Percentiles rank a stretch among this genome's conserved stretches.
phyloP scores from a whole-genome alignment of 2,797 vertebrate species.

The Dipus sagitta region DNA sequence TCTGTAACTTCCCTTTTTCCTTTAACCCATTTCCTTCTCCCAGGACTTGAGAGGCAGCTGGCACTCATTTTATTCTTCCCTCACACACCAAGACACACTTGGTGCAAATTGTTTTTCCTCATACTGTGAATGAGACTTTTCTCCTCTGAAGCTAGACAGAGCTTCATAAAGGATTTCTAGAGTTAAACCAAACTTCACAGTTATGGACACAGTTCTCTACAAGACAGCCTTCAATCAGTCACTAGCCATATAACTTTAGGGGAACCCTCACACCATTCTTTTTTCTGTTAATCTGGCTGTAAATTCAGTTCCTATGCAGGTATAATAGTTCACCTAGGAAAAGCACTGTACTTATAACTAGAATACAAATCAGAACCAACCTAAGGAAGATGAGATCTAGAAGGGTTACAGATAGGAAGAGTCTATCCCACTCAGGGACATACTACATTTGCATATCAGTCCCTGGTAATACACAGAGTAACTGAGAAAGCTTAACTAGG shows the following conservation, averaged over 20 bases:
- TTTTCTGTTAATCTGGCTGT: neutral
- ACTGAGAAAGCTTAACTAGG: neutral
- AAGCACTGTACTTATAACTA: neutral
- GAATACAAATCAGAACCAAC: neutral
- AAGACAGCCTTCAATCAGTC: neutral
- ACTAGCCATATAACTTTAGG: neutral
- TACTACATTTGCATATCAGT: rapidly evolving
- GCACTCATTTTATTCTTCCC: neutral
- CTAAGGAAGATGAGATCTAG: neutral
- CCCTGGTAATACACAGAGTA: neutral
- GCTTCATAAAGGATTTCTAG: neutral
- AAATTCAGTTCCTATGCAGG: neutral
- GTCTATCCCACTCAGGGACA: neutral
- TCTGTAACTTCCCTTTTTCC: neutral
- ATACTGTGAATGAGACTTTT: neutral
- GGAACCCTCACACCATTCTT: neutral
- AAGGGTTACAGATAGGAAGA: neutral
- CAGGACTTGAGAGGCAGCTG: neutral
- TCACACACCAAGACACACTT: neutral
- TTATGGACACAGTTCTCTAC: neutral
- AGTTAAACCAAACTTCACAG: conserved; percentile 10
- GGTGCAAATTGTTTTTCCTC: neutral
- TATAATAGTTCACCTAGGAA: neutral
- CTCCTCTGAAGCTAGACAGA: neutral
- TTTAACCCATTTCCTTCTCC: neutral